Evolutionary conservation across 2,888 invertebrate genomes (phyloP), one percentile per base, ranked within the genome.

Genomic region (Diachrysia chrysitis): DNA sequence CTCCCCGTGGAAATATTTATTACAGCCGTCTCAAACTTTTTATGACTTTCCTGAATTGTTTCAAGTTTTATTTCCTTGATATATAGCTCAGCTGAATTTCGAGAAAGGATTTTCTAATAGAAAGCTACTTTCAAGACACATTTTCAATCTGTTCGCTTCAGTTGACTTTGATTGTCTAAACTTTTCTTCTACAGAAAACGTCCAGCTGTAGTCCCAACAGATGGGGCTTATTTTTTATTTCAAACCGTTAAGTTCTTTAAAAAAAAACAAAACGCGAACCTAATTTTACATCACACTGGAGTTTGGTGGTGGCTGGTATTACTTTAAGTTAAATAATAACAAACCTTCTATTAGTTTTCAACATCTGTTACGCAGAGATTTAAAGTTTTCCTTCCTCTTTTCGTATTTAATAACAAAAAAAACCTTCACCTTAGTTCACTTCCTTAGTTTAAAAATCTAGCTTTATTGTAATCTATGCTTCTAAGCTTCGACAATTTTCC

Each of bases 161-260:
- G n/a, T 42, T 42, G 42, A n/a, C n/a, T 42, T 42, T n/a, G n/a
- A 42, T n/a, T 42, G 42, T n/a, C n/a, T 42, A 42, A 42, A 16
- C 42, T 42, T 42, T 42, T 42, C 42, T 42, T 42, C 7, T 5
- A n/a, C 5, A 42, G n/a, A 42, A 42, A 42, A n/a, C 5, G 5
- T n/a, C 42, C 42, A 42, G 16, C n/a, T 42, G n/a, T n/a, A 4
- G 16, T 6, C n/a, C n/a, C 5, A 5, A 32, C n/a, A 42, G 6
- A 42, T n/a, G 10, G 37, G 37, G 16, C 16, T 14, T 37, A 42
- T 42, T n/a, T n/a, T 42, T 42, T 42, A n/a, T 42, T 2, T 37
- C 14, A 37, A 10, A 7, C 32, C 12, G 10, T 14, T 25, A 25
- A n/a, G n/a, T n/a, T n/a, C n/a, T n/a, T n/a, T n/a, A n/a, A n/a